These are phyloP conservation scores for Adineta ricciae DNA, from an alignment of 2,888 invertebrate species.

Conservation along the genomic window DNA sequence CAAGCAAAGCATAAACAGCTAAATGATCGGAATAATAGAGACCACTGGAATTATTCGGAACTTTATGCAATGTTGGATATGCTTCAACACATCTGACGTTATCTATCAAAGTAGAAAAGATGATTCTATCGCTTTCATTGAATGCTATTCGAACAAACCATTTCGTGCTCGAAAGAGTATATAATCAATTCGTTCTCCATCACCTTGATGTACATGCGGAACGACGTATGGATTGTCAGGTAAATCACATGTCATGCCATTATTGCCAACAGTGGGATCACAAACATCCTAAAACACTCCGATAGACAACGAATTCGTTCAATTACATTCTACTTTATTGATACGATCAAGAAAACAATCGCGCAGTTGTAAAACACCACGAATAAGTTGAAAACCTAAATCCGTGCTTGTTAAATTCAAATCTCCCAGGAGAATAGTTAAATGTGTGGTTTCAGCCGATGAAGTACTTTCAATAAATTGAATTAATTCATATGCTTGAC, in stretches of 20 bases:
- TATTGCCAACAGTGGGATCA: neutral
- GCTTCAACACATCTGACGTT: constrained; percentile 4
- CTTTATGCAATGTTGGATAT: constrained; percentile 7
- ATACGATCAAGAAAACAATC: neutral
- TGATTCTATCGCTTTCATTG: neutral
- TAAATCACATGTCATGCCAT: constrained; percentile 16
- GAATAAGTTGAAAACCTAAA: constrained; percentile 49
- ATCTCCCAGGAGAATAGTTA: constrained; percentile 81
- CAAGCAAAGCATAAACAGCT: constrained; percentile 25
- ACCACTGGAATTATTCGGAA: neutral
- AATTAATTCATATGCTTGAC: constrained; percentile 85
- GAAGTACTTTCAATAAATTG: constrained; percentile 69
- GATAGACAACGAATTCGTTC: neutral
- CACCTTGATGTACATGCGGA: neutral
- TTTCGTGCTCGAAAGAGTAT: constrained; percentile 24
- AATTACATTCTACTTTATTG: neutral
- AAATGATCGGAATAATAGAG: constrained; percentile 31
- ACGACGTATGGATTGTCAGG: neutral
- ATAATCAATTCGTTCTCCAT: constrained; percentile 33
- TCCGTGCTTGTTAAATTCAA: constrained; percentile 81
- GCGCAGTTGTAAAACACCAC: constrained; percentile 49
- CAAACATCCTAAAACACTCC: neutral
- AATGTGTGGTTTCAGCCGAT: constrained; percentile 63
- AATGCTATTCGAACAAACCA: neutral
- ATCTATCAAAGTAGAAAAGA: neutral